These are phyloP conservation scores for Prinia subflava DNA, from an alignment of 2,113 vertebrate genomes.

Conservation along the genomic window DNA sequence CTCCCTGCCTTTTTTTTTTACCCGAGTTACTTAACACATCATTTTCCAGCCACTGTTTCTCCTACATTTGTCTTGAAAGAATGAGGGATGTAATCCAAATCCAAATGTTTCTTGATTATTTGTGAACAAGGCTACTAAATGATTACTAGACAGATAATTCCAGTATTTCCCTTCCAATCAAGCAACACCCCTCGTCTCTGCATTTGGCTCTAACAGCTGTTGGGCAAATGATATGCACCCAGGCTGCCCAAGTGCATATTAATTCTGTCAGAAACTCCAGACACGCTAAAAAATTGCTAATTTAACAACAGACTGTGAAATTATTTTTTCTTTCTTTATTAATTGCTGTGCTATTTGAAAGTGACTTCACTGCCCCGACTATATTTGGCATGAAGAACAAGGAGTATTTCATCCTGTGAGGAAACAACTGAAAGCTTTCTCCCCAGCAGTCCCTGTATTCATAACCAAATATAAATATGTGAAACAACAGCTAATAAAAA, in stretches of 20 bases:
- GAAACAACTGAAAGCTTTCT: conserved; percentile 26
- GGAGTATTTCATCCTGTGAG: background rate
- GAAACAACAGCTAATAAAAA: conserved; percentile 46
- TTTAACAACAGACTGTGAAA: conserved; percentile 56
- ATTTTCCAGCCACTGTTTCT: conserved; percentile 5
- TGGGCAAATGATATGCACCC: background rate
- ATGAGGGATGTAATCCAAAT: background rate
- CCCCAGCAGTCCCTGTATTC: background rate
- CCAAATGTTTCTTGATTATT: conserved; percentile 28
- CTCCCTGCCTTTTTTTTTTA: background rate
- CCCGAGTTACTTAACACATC: background rate
- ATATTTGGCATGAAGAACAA: background rate
- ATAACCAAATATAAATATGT: background rate
- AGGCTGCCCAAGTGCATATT: conserved; percentile 26
- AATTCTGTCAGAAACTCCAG: conserved; percentile 38
- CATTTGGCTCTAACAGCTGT: conserved; percentile 23
- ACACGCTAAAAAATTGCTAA: conserved; percentile 46
- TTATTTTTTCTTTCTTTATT: conserved; percentile 55
- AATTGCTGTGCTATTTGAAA: conserved; percentile 34
- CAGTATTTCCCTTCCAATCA: background rate
- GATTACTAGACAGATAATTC: conserved; percentile 6
- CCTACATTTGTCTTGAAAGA: conserved; percentile 4
- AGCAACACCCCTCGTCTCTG: background rate
- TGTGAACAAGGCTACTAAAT: background rate
- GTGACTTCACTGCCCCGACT: background rate